Percentiles rank a stretch among this genome's conserved stretches.
These are phyloP conservation scores for Portunus trituberculatus DNA, from an alignment of 1,140 invertebrate genomes.

Conservation along the genomic window DNA sequence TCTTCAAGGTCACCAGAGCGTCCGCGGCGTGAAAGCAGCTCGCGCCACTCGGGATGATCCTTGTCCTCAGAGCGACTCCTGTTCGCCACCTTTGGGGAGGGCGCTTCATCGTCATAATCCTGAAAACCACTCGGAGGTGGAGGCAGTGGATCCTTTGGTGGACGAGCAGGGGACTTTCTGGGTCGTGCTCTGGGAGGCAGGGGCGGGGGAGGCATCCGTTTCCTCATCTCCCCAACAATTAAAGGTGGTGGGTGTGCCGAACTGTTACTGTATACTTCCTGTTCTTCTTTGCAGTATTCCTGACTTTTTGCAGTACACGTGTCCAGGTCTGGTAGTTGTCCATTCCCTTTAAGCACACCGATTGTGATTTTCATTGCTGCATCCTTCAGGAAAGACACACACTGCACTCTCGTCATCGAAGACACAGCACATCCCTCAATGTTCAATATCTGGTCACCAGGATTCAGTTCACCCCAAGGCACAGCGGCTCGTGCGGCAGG, in stretches of 20 bases:
- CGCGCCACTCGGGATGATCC: conserved; percentile 55
- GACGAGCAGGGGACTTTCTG: conserved; percentile 73
- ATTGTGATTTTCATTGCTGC: conserved; percentile 73
- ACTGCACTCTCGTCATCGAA: conserved; percentile 91
- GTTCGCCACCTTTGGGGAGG: background rate
- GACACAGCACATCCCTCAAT: conserved; percentile 90
- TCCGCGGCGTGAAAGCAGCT: conserved; percentile 22
- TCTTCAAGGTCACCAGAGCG: conserved; percentile 58
- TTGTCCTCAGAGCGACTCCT: conserved; percentile 33
- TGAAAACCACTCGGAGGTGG: conserved; percentile 77
- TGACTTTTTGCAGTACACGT: conserved; percentile 37
- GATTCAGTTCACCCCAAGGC: conserved; percentile 89
- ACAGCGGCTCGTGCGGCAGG: conserved; percentile 90
- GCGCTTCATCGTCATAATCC: conserved; percentile 37
- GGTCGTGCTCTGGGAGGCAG: conserved; percentile 69
- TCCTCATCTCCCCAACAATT: conserved; percentile 66
- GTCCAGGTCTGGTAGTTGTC: conserved; percentile 67
- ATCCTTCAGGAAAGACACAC: conserved; percentile 90
- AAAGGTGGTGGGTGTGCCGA: conserved; percentile 54
- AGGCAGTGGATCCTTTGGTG: conserved; percentile 69
- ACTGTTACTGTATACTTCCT: conserved; percentile 10
- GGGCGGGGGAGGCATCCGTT: conserved; percentile 66
- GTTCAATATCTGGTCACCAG: conserved; percentile 93
- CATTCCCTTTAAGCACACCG: conserved; percentile 72
- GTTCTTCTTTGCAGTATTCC: conserved; percentile 18